These are phyloP conservation scores for Stictonetta naevosa DNA, from an alignment of 2,113 vertebrate species.

Conservation along the genomic window DNA sequence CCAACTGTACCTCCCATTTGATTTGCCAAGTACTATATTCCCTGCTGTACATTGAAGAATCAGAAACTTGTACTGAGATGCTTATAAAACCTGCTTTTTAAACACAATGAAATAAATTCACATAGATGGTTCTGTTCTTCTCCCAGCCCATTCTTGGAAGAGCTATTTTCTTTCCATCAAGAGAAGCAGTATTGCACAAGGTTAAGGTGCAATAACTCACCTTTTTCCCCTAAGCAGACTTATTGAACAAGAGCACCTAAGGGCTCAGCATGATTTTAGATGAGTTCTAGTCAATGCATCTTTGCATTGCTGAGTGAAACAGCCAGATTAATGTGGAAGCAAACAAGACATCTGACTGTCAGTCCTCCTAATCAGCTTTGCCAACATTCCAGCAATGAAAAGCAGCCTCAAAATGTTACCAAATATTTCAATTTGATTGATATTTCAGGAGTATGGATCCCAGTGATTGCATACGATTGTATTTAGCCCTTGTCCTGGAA, in stretches of 20 bases:
- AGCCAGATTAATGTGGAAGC: not conserved
- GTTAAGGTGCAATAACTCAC: not conserved
- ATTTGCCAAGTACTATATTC: not conserved
- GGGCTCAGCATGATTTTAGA: not conserved
- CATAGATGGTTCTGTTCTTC: not conserved
- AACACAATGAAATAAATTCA: not conserved
- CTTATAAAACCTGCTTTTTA: not conserved
- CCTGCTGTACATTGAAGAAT: not conserved
- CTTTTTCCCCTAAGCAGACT: not conserved
- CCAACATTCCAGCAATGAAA: not conserved
- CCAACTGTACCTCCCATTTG: not conserved
- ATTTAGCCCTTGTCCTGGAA: not conserved
- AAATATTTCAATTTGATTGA: not conserved
- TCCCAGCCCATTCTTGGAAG: not conserved
- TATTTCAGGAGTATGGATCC: not conserved
- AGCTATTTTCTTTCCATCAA: not conserved
- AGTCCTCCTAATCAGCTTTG: not conserved
- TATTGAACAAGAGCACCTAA: not conserved
- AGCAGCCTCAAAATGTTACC: not conserved
- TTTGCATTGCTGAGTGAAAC: not conserved
- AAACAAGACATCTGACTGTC: not conserved
- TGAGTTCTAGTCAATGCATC: not conserved
- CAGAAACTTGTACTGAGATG: not conserved
- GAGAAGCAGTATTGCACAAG: not conserved
- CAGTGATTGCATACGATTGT: not conserved